Percentiles rank a stretch among this genome's conserved stretches.
Evolutionary conservation across 2,113 vertebrate species (phyloP).

Genomic region (Chiloscyllium plagiosum): DNA sequence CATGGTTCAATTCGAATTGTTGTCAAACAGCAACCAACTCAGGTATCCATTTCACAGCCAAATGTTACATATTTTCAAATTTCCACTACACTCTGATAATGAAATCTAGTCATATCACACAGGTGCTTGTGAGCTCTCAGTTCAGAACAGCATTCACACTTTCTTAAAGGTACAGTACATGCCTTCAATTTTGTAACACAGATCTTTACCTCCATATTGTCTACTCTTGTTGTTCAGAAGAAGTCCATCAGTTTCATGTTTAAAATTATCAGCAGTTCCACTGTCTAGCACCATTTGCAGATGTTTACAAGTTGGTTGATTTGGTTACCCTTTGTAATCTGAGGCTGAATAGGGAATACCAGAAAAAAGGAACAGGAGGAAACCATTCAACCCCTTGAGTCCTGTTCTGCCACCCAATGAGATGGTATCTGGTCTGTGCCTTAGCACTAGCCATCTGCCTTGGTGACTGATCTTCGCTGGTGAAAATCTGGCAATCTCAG

Average conservation of each 20-base stretch:
- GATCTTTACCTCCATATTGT: no score
- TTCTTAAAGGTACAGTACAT: no score
- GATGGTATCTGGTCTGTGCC: background rate
- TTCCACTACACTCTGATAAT: no score
- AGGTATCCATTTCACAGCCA: no score
- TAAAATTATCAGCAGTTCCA: background rate
- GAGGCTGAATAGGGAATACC: background rate
- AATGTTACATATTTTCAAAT: no score
- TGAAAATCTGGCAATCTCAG: background rate
- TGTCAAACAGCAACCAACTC: no score
- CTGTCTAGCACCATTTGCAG: background rate
- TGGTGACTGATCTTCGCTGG: background rate
- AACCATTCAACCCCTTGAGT: background rate
- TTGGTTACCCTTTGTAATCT: background rate
- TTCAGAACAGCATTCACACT: no score
- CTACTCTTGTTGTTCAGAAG: background rate
- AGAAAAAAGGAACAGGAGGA: background rate
- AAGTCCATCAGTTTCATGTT: background rate
- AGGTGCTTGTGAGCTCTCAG: no score
- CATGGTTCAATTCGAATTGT: no score
- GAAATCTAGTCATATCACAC: no score
- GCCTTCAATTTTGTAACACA: no score
- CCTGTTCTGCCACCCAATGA: background rate
- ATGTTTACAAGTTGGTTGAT: background rate
- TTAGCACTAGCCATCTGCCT: no score